These are phyloP conservation scores for Leptarthrus brevirostris DNA, from an alignment of 2,888 invertebrate genomes.

Conservation along the genomic window DNA sequence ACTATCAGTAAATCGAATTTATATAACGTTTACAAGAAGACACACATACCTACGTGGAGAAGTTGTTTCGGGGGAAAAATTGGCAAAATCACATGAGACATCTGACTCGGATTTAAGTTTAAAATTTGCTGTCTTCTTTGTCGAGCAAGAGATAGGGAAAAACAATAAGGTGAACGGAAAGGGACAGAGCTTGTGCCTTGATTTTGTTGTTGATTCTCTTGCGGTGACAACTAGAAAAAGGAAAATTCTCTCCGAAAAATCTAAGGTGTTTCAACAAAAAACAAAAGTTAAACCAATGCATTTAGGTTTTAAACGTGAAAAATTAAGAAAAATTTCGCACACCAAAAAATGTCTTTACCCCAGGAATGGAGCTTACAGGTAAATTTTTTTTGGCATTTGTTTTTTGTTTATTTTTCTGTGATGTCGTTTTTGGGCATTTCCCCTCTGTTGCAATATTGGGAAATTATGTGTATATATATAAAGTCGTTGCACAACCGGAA, in stretches of 20 bases:
- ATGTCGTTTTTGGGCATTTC: too few species aligned
- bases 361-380: conserved; percentile 68
- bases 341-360: conserved; percentile 68
- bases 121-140: conserved; percentile 28
- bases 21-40: conserved; percentile 43
- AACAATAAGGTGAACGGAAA: conserved; percentile 1
- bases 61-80: conserved; percentile 4
- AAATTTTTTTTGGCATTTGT: not conserved
- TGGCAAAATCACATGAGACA: not conserved
- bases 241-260: conserved; percentile 30
- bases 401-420: too few species aligned
- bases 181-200: conserved; percentile 33
- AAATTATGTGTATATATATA: too few species aligned
- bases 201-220: conserved; percentile 27
- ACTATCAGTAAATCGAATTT: conserved; percentile 44
- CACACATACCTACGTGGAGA: conserved; percentile 22
- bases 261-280: conserved; percentile 56
- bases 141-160: conserved; percentile 2
- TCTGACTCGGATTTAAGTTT: conserved; percentile 17
- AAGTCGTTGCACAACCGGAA: too few species aligned
- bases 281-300: conserved; percentile 68
- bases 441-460: not conserved
- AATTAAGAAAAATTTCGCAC: conserved; percentile 67
- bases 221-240: conserved; percentile 34
- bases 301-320: conserved; percentile 69